Evolutionary conservation across 2,113 vertebrate species (phyloP).

Genomic region (Grammomys surdaster): DNA sequence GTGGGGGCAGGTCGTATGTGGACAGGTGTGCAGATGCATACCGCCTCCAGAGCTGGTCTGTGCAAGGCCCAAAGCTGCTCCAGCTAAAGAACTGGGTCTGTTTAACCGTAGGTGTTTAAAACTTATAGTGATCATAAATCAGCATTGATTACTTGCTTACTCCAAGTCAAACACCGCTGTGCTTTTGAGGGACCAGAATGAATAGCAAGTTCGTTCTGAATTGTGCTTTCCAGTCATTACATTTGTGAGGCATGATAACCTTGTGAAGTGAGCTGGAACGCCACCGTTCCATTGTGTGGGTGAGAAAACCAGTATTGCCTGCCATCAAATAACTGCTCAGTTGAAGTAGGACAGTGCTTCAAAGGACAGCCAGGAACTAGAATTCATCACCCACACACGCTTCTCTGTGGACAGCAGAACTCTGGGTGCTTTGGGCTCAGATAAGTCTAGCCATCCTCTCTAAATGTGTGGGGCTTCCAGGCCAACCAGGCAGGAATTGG

Average conservation of each 20-base stretch:
- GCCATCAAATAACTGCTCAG: not conserved
- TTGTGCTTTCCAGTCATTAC: no score
- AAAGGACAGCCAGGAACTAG: not conserved
- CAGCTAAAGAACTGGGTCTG: not conserved
- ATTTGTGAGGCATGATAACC: not conserved
- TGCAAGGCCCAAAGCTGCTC: not conserved
- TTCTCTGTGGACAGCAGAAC: not conserved
- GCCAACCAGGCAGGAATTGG: not conserved
- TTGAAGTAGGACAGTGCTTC: not conserved
- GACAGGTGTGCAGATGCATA: conserved; percentile 45
- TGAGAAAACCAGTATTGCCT: not conserved
- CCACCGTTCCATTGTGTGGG: not conserved
- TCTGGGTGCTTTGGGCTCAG: accelerated
- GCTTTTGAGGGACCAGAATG: not conserved
- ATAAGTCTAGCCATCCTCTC: no score
- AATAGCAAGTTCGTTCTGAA: not conserved
- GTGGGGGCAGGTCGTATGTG: not conserved
- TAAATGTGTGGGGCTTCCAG: accelerated
- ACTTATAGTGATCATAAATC: not conserved
- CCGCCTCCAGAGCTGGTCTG: not conserved
- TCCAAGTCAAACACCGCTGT: not conserved
- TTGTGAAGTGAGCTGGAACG: not conserved
- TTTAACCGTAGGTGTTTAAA: not conserved
- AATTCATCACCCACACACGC: accelerated
- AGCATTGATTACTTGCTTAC: not conserved